Evolutionary conservation across 1,140 invertebrate species (phyloP).

Genomic region (Carcinoscorpius rotundicauda): DNA sequence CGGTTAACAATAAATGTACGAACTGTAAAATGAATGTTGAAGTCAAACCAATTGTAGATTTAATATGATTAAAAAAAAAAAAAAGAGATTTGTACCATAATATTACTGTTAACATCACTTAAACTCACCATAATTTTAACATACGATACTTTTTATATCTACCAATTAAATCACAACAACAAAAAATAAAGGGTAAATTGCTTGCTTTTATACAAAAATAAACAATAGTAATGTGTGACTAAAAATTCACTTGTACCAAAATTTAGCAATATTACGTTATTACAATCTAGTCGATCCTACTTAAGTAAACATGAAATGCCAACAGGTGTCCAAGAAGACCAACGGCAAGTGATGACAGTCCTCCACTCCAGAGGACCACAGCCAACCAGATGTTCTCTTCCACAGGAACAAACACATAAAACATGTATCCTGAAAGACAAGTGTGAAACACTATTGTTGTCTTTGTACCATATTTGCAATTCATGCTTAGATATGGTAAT

Average conservation of each 20-base stretch:
- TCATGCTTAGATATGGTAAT: too few species aligned
- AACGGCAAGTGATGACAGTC: conserved; percentile 58
- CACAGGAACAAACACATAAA: conserved; percentile 26
- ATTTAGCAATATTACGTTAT: background rate
- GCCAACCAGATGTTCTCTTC: conserved; percentile 31
- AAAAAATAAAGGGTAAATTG: background rate
- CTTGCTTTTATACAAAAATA: too few species aligned
- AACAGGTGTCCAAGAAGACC: conserved; percentile 72
- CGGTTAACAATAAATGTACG: background rate
- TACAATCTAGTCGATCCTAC: conserved; percentile 26
- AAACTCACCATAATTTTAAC: too few species aligned
- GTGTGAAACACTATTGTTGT: too few species aligned
- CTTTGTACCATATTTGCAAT: too few species aligned
- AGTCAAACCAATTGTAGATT: too few species aligned
- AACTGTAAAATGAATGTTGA: background rate
- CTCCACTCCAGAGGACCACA: conserved; percentile 28
- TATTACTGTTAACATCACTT: too few species aligned
- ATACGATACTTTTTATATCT: background rate
- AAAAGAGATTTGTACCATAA: conserved; percentile 2
- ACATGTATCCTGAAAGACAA: conserved; percentile 8
- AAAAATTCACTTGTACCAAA: background rate
- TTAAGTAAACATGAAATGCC: conserved; percentile 77
- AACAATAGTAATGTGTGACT: background rate
- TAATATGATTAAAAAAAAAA: conserved; percentile 5
- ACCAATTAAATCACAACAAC: background rate